These are phyloP conservation scores for Sinella curviseta DNA, from an alignment of 1,140 invertebrate species.

Conservation along the genomic window DNA sequence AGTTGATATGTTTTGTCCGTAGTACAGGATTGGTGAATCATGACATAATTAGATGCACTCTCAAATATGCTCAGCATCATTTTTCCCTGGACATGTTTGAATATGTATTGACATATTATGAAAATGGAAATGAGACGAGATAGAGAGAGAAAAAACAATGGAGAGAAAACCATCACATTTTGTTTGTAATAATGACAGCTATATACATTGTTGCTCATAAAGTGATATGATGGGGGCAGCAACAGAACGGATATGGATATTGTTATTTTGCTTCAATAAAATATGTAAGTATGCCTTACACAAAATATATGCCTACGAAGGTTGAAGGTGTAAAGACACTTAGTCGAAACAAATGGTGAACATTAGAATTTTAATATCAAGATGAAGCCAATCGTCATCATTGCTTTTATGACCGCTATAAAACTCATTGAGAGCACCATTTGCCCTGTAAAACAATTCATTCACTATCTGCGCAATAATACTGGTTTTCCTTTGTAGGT, in stretches of 20 bases:
- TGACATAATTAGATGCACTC: conserved; percentile 6
- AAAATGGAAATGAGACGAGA: not conserved
- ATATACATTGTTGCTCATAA: not conserved
- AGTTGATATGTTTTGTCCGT: not conserved
- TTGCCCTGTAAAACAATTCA: conserved; percentile 20
- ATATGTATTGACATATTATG: conserved; percentile 17
- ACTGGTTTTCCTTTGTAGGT: conserved; percentile 2
- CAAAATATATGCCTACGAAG: not conserved
- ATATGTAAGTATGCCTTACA: not conserved
- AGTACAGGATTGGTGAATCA: conserved; percentile 7
- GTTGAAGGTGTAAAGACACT: conserved; percentile 7
- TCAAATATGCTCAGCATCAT: not conserved
- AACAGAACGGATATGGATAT: conserved; percentile 6
- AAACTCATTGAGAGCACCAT: conserved; percentile 22
- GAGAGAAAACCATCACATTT: not conserved
- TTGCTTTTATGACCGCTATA: conserved; percentile 14
- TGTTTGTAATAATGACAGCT: not conserved
- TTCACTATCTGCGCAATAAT: conserved; percentile 4
- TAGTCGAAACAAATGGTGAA: conserved; percentile 20
- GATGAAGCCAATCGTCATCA: conserved; percentile 1
- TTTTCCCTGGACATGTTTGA: not conserved
- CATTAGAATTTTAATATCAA: conserved; percentile 27
- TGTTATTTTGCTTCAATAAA: not conserved
- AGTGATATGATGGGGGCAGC: not conserved
- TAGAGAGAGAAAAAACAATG: not conserved